Base-by-base conservation (phyloP, 1,140 invertebrate species). In the Sycobia sp. region DNA sequence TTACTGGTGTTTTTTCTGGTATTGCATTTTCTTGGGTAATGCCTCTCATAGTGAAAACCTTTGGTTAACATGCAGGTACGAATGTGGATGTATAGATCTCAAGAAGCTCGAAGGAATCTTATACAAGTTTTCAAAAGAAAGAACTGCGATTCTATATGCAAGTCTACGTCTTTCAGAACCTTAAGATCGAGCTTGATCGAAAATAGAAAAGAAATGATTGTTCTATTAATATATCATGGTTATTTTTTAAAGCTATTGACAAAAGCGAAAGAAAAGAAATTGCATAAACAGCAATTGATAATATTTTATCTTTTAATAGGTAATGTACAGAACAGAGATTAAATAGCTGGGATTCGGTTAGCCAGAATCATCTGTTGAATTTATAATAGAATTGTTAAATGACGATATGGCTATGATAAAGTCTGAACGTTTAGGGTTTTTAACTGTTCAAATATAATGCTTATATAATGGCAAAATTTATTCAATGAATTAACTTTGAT, bases 1-100 rank as follows among this genome's bases (percentile, higher is more conserved):
- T 98, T 1, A 90, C 93, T 1, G 96, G 96, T 23, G 94, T 98
- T 14, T 89, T 95, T 65, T 78, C 81, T 43, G 96, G 96, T 10
- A 86, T 98, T 27, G 79, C 90, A 20, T 91, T 92, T 72, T 89
- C 91, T 0, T 85, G 90, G 65, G 67, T 91, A 32, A 85, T 91
- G 75, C 89, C 91, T 4, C 77, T 75, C 67, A 68, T 92, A 29
- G 85, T 91, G 36, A 50, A 73, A 14, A 74, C 71, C 56, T 76
- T 78, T 62, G 56, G 59, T 41, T 70, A 62, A 46, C 20, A 20
- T 53, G 16, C 23, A 41, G 10, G 7, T 16, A 36, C 20, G 8
- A 1, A 27, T 39, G 10, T 38, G 23, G 29, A 23, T 36, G 16
- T 34, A 22, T 27, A 38, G n/a, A 56, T 50, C 36, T 56, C 32